A percentile compares a stretch with the other conserved stretches of the same genome.
phyloP scores from a whole-genome alignment of 2,888 invertebrate species.

The Caprella mutica region DNA sequence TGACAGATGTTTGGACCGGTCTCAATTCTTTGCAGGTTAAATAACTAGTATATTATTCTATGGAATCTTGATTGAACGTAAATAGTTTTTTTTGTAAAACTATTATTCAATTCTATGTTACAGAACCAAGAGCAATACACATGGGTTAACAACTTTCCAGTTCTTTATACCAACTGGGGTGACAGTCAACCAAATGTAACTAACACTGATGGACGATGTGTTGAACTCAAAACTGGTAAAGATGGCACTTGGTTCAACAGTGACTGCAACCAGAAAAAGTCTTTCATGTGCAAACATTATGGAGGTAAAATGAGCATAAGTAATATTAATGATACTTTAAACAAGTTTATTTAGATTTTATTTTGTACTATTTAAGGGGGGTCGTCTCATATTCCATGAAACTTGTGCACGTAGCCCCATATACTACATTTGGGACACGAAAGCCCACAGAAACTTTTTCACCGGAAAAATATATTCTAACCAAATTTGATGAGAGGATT shows the following conservation, averaged over 20 bases:
- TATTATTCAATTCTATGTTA: background rate
- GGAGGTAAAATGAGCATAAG: too few species aligned
- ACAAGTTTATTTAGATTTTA: too few species aligned
- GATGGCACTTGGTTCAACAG: slow-evolving; percentile 12
- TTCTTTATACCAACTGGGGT: slow-evolving; percentile 18
- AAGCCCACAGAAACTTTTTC: too few species aligned
- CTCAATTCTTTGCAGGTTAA: slow-evolving; percentile 3
- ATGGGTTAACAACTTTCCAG: slow-evolving; percentile 19
- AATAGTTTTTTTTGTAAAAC: background rate
- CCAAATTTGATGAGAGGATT: too few species aligned
- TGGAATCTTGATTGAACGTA: background rate
- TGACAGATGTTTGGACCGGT: slow-evolving; percentile 7
- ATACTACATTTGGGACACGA: too few species aligned
- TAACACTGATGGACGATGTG: slow-evolving; percentile 4
- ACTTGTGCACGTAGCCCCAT: too few species aligned
- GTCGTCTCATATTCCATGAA: too few species aligned
- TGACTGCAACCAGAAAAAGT: background rate
- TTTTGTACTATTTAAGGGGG: too few species aligned
- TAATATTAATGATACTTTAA: too few species aligned
- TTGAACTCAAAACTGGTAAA: background rate
- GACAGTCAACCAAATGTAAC: slow-evolving; percentile 3
- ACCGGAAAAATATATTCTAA: too few species aligned
- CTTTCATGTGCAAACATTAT: slow-evolving; percentile 16
- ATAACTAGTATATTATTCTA: background rate
- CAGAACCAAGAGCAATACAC: slow-evolving; percentile 10